Evolutionary conservation across 2,113 vertebrate species (phyloP).

Genomic region (Callithrix jacchus): DNA sequence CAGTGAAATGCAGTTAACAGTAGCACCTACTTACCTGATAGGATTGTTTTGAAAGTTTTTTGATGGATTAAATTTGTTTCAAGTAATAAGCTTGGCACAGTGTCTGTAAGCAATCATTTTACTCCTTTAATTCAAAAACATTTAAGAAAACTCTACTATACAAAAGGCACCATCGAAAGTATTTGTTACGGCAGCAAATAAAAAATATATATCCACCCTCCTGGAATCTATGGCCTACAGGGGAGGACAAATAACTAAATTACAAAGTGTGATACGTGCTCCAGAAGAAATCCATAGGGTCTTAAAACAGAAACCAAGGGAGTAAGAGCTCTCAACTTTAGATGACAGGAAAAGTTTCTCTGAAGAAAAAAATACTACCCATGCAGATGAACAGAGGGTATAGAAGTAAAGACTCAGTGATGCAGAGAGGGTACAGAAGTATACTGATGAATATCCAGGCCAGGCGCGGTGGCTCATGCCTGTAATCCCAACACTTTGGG

Average conservation of each 20-base stretch:
- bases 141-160: background rate
- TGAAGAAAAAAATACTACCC: background rate
- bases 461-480: no score
- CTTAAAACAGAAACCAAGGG: background rate
- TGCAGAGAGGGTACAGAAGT: no score
- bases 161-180: background rate
- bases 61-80: background rate
- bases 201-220: background rate
- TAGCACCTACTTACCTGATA: background rate
- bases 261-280: background rate
- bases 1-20: slow-evolving; percentile 28
- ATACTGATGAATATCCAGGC: no score
- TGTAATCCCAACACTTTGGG: no score
- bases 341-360: background rate
- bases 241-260: background rate
- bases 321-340: background rate
- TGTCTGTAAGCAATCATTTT: background rate
- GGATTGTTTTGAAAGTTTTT: background rate
- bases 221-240: background rate
- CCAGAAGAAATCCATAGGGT: background rate
- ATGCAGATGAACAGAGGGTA: accelerated
- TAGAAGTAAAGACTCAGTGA: background rate
- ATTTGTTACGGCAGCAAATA: background rate
- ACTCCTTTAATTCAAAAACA: slow-evolving; percentile 29
- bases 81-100: slow-evolving; percentile 13